phyloP scores from a whole-genome alignment of 2,797 vertebrate genomes.

The Pangasius sanitwongsei region DNA sequence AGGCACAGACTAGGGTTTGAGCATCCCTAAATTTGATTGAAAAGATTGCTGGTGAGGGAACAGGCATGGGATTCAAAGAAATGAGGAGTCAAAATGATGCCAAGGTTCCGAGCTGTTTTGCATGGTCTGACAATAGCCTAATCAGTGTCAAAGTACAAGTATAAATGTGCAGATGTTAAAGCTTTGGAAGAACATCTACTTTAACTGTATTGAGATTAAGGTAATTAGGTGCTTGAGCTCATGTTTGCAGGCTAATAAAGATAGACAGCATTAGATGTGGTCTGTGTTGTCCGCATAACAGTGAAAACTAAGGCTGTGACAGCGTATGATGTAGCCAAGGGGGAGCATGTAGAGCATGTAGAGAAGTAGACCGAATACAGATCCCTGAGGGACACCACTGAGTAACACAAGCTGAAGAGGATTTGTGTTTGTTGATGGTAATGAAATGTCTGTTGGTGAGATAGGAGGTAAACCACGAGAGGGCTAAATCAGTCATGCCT shows the following conservation, averaged over 20 bases:
- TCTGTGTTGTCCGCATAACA: background rate
- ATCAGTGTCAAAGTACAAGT: background rate
- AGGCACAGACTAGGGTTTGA: background rate
- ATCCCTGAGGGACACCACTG: conserved; percentile 8
- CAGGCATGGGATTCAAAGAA: too few species aligned
- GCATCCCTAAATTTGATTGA: background rate
- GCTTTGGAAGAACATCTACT: background rate
- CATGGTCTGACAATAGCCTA: background rate
- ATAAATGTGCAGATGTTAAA: background rate
- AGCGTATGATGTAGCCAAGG: background rate
- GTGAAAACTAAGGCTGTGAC: background rate
- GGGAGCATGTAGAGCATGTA: background rate
- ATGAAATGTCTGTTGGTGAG: conserved; percentile 10
- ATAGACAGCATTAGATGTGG: background rate
- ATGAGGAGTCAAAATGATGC: background rate
- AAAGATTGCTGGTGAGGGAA: background rate
- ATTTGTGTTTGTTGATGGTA: conserved; percentile 1
- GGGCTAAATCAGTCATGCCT: background rate
- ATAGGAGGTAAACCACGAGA: background rate
- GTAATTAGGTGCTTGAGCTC: background rate
- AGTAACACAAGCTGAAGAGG: background rate
- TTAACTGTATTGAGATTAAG: background rate
- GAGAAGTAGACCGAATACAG: conserved; percentile 2
- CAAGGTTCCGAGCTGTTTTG: too few species aligned
- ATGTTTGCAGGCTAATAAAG: background rate